Evolutionary conservation across 2,888 invertebrate species (phyloP), one percentile per base, ranked within the genome.

Genomic region (Plebejus anna): DNA sequence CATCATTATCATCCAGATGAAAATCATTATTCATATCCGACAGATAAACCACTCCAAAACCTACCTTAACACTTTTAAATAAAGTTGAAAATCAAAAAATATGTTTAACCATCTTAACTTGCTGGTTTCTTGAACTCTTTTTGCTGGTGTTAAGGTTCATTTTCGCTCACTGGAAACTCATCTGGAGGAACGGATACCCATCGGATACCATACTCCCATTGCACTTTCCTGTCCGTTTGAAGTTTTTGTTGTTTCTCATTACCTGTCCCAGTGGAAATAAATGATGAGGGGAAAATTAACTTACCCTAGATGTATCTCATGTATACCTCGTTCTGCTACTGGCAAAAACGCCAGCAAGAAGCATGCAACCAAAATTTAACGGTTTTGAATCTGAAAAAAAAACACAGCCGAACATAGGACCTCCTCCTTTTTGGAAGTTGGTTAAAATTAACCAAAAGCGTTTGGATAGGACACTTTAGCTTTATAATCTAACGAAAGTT

Each of bases 191-290:
- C 89, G 90, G 88, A 90, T 89, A 87, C 82, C 78, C 76, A 79
- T 81, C 89, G 90, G 88, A 90, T 89, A 87, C 82, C 78, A 82
- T 82, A 82, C 83, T 82, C 66, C 42, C 83, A 79, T 80, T 80
- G 83, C 81, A 82, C 85, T 88, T 89, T 89, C 89, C 89, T 88
- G 87, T 80, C 79, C 78, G 80, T 80, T 83, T 84, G 84, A 85
- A 84, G 85, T 81, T 72, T 66, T 66, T 66, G 66, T 66, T 66
- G 32, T 66, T 66, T 66, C 66, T 66, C 66, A 66, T 66, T 66
- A 66, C 66, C 66, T 66, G 66, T 66, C 66, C 32, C 66, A 66
- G 66, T 66, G 66, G 66, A 66, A 66, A 66, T 66, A 66, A 32
- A 66, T 66, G 11, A 66, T 6, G 32, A 36, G 66, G 32, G 66